Conservation (phyloP, 2,797 vertebrate genomes). For the Ispidina picta region DNA sequence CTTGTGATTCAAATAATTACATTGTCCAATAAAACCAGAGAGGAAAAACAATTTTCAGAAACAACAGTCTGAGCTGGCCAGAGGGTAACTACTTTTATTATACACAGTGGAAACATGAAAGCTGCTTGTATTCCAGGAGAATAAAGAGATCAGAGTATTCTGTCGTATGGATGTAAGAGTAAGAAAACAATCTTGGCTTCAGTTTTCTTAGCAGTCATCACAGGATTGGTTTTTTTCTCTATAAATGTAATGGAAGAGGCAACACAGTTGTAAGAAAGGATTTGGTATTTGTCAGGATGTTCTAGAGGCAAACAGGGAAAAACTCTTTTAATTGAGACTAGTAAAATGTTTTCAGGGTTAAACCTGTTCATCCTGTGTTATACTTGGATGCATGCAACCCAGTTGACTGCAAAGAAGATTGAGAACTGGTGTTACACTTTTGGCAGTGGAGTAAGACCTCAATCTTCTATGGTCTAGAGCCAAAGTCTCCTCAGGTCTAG, state of each 20-base stretch:
- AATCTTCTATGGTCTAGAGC: background rate
- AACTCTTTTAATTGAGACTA: background rate
- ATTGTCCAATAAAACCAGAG: slow-evolving; percentile 36
- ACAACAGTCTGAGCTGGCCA: slow-evolving; percentile 59
- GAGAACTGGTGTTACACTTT: background rate
- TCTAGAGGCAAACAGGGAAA: background rate
- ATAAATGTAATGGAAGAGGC: slow-evolving; percentile 1
- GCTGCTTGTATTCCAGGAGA: slow-evolving; percentile 52
- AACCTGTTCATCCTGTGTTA: background rate
- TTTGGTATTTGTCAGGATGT: background rate
- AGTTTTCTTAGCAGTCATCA: background rate
- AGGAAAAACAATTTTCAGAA: slow-evolving; percentile 50
- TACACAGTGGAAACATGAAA: slow-evolving; percentile 63
- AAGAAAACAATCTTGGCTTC: slow-evolving; percentile 19
- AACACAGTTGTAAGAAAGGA: background rate
- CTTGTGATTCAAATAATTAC: slow-evolving; percentile 55
- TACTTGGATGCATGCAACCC: background rate
- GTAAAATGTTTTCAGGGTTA: background rate
- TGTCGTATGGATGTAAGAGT: background rate
- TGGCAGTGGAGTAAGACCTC: background rate
- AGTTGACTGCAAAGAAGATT: background rate
- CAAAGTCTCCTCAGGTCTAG: background rate
- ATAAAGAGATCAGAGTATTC: background rate
- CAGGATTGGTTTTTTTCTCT: background rate
- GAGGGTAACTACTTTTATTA: slow-evolving; percentile 69